Evolutionary conservation across 2,888 invertebrate genomes (phyloP), one percentile per base, ranked within the genome.

Genomic region (Oxystoma pomonae): DNA sequence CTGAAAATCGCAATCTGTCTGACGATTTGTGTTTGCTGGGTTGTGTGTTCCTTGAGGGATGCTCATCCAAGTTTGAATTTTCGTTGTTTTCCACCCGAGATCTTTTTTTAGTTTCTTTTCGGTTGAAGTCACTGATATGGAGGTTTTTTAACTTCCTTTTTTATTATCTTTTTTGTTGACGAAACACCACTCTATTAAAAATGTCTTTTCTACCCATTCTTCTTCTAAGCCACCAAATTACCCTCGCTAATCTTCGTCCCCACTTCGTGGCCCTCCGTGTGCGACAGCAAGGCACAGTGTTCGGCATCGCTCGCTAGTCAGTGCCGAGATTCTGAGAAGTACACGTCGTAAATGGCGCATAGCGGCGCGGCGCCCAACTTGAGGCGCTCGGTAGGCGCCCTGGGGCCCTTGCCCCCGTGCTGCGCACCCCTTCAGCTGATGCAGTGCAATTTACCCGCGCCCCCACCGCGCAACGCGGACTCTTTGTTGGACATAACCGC

Each of bases 401-500:
- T 80, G 81, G 78, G 79, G 82, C 80, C 77, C 81, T 81, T 77
- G 81, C 80, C 73, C 76, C 78, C 70, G 79, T 74, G 77, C 73
- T 67, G 68, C 65, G 71, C 71, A 65, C 69, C 69, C 18, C 68
- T 77, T 67, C 61, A 61, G 17, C 55, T 65, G 16, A 52, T 61
- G 57, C 20, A 19, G 57, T 17, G 18, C 20, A n/a, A n/a, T n/a
- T 68, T 74, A 66, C 74, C 74, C 69, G 78, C 77, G 68, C 77
- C 76, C 73, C 77, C 75, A 68, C 76, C 77, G 66, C 76, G 77
- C 67, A 74, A 84, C 81, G 89, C 90, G 75, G 89, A 91, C 82
- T 85, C 90, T 69, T 83, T 93, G 72, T 86, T 93, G 75, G 92
- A 93, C 83, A 88, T 92, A 74, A 88, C 90, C 77, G 92, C 92